Percentiles rank a stretch among this genome's conserved stretches.
Conservation (phyloP, 2,888 invertebrate species). For the Hesperia comma region DNA sequence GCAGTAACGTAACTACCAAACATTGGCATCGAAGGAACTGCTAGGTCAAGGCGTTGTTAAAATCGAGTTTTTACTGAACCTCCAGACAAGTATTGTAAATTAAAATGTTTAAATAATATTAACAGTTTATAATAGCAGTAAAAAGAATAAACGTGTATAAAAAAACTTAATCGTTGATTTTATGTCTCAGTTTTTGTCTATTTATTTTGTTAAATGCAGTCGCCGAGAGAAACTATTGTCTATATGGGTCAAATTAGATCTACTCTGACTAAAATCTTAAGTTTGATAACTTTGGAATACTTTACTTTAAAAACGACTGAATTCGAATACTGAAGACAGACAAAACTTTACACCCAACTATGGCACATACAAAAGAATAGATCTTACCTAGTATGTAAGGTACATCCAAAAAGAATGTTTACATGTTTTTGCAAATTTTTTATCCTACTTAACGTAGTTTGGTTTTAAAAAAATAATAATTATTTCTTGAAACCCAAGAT, state of each 20-base stretch:
- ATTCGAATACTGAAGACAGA: too few species aligned
- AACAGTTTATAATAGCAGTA: not conserved
- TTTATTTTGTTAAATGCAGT: not conserved
- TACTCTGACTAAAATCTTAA: not conserved
- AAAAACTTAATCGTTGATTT: not conserved
- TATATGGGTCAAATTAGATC: constrained; percentile 8
- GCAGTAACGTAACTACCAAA: not conserved
- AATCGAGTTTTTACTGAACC: not conserved
- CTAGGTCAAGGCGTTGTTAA: not conserved
- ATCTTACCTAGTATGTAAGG: too few species aligned
- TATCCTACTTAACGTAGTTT: too few species aligned
- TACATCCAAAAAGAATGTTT: too few species aligned
- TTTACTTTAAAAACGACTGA: not conserved
- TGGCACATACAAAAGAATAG: too few species aligned
- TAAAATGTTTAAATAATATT: not conserved
- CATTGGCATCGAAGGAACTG: not conserved
- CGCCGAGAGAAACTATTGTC: not conserved
- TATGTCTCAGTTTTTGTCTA: not conserved
- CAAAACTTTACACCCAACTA: too few species aligned
- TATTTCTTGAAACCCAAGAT: too few species aligned
- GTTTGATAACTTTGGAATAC: not conserved
- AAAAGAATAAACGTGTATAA: constrained; percentile 7
- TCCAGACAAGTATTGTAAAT: constrained; percentile 3
- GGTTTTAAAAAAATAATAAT: too few species aligned
- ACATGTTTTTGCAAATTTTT: too few species aligned